Base-by-base conservation (phyloP, 1,140 invertebrate genomes). In the Zaprionus capensis region DNA sequence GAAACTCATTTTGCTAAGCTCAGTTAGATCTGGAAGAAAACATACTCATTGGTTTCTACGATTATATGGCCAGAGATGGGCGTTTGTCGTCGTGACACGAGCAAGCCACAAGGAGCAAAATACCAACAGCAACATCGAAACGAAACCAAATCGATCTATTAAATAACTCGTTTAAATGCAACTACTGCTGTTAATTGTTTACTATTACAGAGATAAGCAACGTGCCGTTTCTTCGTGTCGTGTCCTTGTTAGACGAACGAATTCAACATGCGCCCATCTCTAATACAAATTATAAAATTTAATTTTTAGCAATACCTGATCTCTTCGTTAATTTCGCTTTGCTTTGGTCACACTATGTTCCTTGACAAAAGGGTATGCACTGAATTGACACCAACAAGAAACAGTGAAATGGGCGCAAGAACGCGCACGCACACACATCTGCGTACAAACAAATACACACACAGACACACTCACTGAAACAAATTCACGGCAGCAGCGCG, bases 1-100 rank as follows among this genome's bases (percentile, higher is more conserved):
- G 55, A 96, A 82, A 55, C 91, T 93, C 77, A 94, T 61, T 63
- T 46, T 41, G 17, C 12, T 24, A 2, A 20, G 28, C 6, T 31
- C 28, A 28, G 20, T 49, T 22, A 22, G 11, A 64, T 53, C 74
- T 76, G 69, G 12, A 76, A 46, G 22, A 38, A 20, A 15, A 46
- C 41, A 17, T 17, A 36, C 22, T 49, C 12, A 75, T 75, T 63
- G 24, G 51, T 41, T 14, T 41, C 22, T 11, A 24, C 15, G 31
- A 26, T 66, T 31, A 34, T 59, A 2, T 2, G 22, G 26, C 1
- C 6, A 41, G 53, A 75, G 59, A 31, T 58, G 22, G 34, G 22
- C 34, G 58, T 46, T 15, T 69, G 67, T 15, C 53, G 31, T 53
- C 67, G 44, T 34, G 41, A 51, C n/a, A 67, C 34, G 36, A 41